Base-by-base conservation (phyloP, 2,797 vertebrate species). In the Dermochelys coriacea region DNA sequence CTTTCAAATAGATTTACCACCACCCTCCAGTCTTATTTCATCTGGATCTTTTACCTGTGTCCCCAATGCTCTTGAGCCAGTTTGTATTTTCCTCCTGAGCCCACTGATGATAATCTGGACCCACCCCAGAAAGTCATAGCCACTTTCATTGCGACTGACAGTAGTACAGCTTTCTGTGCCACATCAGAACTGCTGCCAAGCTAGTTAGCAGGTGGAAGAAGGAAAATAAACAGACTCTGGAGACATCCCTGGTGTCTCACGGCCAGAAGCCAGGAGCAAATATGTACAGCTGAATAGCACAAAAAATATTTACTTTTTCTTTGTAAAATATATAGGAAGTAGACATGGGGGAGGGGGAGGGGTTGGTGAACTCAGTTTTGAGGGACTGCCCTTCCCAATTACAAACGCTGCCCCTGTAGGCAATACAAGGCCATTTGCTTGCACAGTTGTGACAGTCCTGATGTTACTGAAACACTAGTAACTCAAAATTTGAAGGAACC, bases 211-310 rank as follows among this genome's bases (percentile, higher is more conserved):
- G 91, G 88, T 93, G 93, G 87, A 84, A 97, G 83, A 92, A 90
- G 79, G 90, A 97, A 97, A 97, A 96, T 93, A 97, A 93, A 97
- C 61, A 95, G 94, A 89, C 95, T 95, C 95, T 95, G 84, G 84
- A 96, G 93, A 93, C 86, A 95, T 90, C 86, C 84, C 91, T 89
- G 81, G 85, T 92, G 94, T 95, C 81, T 93, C 27, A n/a, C 84
- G 95, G 97, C 95, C 95, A 91, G 93, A 89, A 81, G 94, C 95
- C 95, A 97, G 93, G 14, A 96, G 75, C 91, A 95, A 96, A 97
- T 96, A 96, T 96, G 97, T 97, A 96, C 93, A 95, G 95, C 95
- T 94, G 94, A 96, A 86, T 80, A 96, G 88, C 91, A 93, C 91
- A 96, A 93, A 88, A 95, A 97, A 94, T 93, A 91, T 96, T 97